Conservation (phyloP, 2,797 vertebrate genomes). For the Orientallactaga sibirica region DNA sequence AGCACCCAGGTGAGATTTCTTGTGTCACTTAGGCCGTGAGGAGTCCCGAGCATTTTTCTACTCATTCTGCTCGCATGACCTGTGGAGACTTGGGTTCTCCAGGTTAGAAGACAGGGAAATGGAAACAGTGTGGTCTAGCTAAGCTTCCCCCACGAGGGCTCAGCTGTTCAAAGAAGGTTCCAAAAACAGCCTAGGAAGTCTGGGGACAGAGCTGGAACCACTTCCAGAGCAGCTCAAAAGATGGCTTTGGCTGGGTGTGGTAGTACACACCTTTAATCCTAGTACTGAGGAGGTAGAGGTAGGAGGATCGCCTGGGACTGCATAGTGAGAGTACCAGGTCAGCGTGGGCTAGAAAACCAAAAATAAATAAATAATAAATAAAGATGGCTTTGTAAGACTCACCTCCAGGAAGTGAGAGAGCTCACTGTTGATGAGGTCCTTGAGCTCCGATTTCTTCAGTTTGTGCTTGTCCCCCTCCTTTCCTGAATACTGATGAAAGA, state of each 20-base stretch:
- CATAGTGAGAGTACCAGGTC: no score
- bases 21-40: not conserved
- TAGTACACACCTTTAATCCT: no score
- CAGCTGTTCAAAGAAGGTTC: not conserved
- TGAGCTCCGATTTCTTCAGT: slow-evolving; percentile 93
- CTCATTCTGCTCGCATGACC: not conserved
- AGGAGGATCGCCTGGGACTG: no score
- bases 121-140: not conserved
- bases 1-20: not conserved
- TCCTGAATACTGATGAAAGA: slow-evolving; percentile 92
- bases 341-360: no score
- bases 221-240: not conserved
- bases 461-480: slow-evolving; percentile 93
- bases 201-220: not conserved
- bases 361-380: no score
- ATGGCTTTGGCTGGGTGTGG: no score
- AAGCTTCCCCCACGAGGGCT: not conserved
- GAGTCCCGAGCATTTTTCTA: not conserved
- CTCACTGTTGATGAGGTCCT: slow-evolving; percentile 91
- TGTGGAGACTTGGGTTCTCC: not conserved
- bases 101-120: not conserved
- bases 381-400: slow-evolving; percentile 71
- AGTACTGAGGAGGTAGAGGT: no score
- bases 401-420: slow-evolving; percentile 90
- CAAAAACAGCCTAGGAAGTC: not conserved